Evolutionary conservation across 2,113 vertebrate genomes (phyloP).

Genomic region (Podiceps cristatus): DNA sequence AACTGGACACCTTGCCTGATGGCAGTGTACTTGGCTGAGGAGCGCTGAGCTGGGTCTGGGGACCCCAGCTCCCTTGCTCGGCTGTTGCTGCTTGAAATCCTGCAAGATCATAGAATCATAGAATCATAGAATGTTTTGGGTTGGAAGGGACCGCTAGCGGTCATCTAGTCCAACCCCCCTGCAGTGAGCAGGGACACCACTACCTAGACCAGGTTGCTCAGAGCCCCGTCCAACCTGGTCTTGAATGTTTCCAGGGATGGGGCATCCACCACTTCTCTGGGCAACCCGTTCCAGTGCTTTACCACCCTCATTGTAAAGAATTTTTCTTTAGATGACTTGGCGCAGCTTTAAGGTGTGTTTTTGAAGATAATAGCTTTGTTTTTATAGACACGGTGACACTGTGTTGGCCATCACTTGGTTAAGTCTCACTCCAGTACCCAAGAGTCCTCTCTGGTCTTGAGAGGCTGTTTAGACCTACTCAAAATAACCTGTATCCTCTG

Average conservation of each 20-base stretch:
- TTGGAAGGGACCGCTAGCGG: too few relatives aligned
- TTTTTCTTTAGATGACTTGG: too few relatives aligned
- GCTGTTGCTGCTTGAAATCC: background rate
- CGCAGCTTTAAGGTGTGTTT: background rate
- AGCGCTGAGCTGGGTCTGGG: background rate
- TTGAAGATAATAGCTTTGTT: background rate
- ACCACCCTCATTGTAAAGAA: too few relatives aligned
- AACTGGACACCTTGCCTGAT: background rate
- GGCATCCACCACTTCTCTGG: too few relatives aligned
- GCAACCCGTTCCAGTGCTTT: too few relatives aligned
- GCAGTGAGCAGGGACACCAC: too few relatives aligned
- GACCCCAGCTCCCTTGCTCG: background rate
- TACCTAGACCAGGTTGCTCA: too few relatives aligned
- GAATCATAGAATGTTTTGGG: too few relatives aligned
- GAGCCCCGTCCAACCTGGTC: too few relatives aligned
- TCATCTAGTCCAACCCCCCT: too few relatives aligned
- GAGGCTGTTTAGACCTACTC: background rate
- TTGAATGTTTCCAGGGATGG: too few relatives aligned
- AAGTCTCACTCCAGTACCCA: background rate
- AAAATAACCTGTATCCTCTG: background rate
- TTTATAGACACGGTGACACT: background rate
- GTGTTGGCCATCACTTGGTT: background rate
- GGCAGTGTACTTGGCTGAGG: rapidly evolving
- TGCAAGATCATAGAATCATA: too few relatives aligned
- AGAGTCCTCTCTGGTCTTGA: background rate